Evolutionary conservation across 64 coral and sea anemone genomes (phyloP), one percentile per base, ranked within the genome.

Genomic region (Cladopsammia gracilis): DNA sequence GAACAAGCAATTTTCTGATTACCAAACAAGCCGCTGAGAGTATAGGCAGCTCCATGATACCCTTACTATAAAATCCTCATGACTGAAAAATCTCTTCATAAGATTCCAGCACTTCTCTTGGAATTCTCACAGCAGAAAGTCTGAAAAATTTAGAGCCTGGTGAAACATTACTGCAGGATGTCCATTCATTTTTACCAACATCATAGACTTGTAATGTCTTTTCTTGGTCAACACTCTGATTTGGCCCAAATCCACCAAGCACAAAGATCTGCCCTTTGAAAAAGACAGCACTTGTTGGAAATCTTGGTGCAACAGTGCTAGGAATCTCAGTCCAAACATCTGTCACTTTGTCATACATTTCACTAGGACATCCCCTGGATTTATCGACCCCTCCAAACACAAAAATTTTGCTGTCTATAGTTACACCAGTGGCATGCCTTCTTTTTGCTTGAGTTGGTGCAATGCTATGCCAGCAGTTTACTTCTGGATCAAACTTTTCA

Each of bases 371-470:
- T 20, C 76, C 57, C 6, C 76, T 77, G 18, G 82, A 54, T 4
- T 44, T 85, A 7, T 64, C 52, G 6, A 79, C 71, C 5, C 93
- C 93, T 10, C 93, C 93, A 51, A 94, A 54, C 6, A 94, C 87
- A 48, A 83, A 94, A 59, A 94, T 89, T 11, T n/a, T 58, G 19
- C 76, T 82, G 54, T 75, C 64, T 20, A 53, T 54, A 25, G 67
- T 49, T 19, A 94, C 86, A 5, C 93, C 93, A 42, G 56, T 60
- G 0, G 93, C 87, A 57, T 79, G 68, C 20, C 71, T 87, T 19
- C 93, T 58, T 47, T 66, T 25, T 12, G 82, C 82, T 62, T 69
- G 75, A 77, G 83, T 94, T 12, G 76, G 48, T 10, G 85, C 13
- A 18, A 90, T 58, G 43, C 56, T 43, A 18, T 64, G 83, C 93